Evolutionary conservation across 2,888 invertebrate genomes (phyloP).

Genomic region (Sphaerophoria taeniata): DNA sequence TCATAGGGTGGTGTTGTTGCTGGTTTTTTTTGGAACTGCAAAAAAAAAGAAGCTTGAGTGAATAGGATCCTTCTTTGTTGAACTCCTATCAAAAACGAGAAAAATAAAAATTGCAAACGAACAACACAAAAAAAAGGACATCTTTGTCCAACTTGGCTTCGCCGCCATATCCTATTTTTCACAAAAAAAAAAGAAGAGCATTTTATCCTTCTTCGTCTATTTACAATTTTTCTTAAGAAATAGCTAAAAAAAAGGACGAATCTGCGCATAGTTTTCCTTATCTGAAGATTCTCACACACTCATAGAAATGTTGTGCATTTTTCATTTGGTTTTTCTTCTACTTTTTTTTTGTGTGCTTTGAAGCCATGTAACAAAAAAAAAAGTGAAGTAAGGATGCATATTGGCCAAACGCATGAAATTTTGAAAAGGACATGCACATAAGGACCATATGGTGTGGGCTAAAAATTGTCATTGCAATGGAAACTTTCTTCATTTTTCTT

Average conservation of each 20-base stretch:
- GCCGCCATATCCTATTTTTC: slow-evolving; percentile 65
- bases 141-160: slow-evolving; percentile 69
- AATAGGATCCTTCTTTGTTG: slow-evolving; percentile 63
- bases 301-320: slow-evolving; percentile 54
- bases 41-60: slow-evolving; percentile 39
- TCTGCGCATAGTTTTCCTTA: slow-evolving; percentile 63
- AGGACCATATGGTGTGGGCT: slow-evolving; percentile 63
- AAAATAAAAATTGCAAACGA: slow-evolving; percentile 55
- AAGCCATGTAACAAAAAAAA: slow-evolving; percentile 11
- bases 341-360: slow-evolving; percentile 45
- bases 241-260: slow-evolving; percentile 35
- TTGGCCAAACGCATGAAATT: slow-evolving; percentile 58
- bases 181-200: slow-evolving; percentile 4
- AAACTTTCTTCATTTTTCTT: slow-evolving; percentile 19
- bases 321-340: slow-evolving; percentile 42
- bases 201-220: not conserved
- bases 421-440: slow-evolving; percentile 8
- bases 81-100: slow-evolving; percentile 31
- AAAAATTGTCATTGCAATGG: slow-evolving; percentile 54
- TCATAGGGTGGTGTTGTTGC: slow-evolving; percentile 26
- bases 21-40: slow-evolving; percentile 47
- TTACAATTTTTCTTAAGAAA: slow-evolving; percentile 33
- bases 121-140: slow-evolving; percentile 18
- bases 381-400: slow-evolving; percentile 48
- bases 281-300: slow-evolving; percentile 58